These are phyloP conservation scores for Clostera curtula DNA, from an alignment of 2,888 invertebrate species.

Conservation along the genomic window DNA sequence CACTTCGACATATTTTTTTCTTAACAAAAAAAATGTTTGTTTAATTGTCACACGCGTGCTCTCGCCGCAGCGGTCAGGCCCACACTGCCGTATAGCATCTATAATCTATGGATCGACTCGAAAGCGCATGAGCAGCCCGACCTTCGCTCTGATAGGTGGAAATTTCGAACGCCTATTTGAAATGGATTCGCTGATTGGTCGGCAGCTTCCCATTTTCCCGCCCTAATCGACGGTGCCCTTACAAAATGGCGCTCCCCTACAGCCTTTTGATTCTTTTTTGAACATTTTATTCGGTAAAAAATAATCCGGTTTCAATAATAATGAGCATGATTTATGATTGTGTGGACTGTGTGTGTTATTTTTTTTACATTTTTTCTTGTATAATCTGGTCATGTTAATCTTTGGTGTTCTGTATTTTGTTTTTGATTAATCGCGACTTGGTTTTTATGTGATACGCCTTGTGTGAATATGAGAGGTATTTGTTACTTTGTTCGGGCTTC, in stretches of 20 bases:
- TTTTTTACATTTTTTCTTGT: constrained; percentile 39
- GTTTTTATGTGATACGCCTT: constrained; percentile 37
- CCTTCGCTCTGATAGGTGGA: constrained; percentile 46
- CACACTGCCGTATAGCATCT: constrained; percentile 69
- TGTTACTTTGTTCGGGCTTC: constrained; percentile 1
- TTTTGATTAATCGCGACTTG: constrained; percentile 54
- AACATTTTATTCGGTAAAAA: constrained; percentile 70
- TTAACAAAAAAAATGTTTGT: constrained; percentile 34
- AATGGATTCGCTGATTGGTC: constrained; percentile 38
- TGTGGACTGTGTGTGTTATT: constrained; percentile 45
- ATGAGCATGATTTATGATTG: constrained; percentile 74
- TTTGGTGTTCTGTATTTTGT: constrained; percentile 58
- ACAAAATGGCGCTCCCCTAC: constrained; percentile 71
- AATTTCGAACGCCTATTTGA: constrained; percentile 55
- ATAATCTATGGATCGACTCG: constrained; percentile 67
- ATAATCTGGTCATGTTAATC: constrained; percentile 67
- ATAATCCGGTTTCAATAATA: constrained; percentile 73
- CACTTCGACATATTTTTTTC: constrained; percentile 58
- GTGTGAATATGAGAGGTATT: constrained; percentile 10
- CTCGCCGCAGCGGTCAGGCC: constrained; percentile 59
- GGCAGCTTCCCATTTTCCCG: constrained; percentile 51
- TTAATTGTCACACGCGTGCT: constrained; percentile 39
- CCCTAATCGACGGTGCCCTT: constrained; percentile 58
- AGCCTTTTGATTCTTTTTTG: constrained; percentile 72
- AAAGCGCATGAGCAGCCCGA: constrained; percentile 62